Conservation (phyloP, 1,140 invertebrate genomes). For the Holcopasites calliopsidis region DNA sequence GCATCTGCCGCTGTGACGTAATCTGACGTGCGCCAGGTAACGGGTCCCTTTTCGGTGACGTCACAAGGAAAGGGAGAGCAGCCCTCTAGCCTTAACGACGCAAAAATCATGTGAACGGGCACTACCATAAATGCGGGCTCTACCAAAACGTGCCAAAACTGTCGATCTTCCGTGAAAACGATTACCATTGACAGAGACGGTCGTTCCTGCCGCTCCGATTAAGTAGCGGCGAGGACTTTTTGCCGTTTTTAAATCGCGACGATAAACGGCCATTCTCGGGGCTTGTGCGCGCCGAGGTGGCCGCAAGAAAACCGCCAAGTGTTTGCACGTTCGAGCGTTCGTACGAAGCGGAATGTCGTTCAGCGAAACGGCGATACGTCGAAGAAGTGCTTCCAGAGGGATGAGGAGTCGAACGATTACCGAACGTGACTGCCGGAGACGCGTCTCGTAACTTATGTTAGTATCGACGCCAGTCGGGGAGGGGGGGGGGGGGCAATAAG, state of each 20-base stretch:
- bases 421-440: conserved; percentile 33
- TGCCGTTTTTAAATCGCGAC: conserved; percentile 30
- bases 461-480: not conserved
- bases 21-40: conserved; percentile 64
- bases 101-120: not conserved
- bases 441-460: conserved; percentile 24
- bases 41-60: conserved; percentile 65
- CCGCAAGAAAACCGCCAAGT: conserved; percentile 31
- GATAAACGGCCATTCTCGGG: conserved; percentile 1
- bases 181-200: not conserved
- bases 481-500: conserved; percentile 14
- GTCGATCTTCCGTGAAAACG: conserved; percentile 20
- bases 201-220: not conserved
- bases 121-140: too few relatives aligned
- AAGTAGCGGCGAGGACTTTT: conserved; percentile 6
- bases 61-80: conserved; percentile 42
- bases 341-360: conserved; percentile 55
- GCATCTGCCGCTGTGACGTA: conserved; percentile 67
- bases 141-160: not conserved
- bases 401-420: conserved; percentile 41
- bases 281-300: not conserved
- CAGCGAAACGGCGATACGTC: conserved; percentile 36
- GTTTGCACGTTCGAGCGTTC: conserved; percentile 47
- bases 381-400: conserved; percentile 37
- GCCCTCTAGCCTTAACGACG: not conserved